These are phyloP conservation scores for Oscheius sp. DNA, from an alignment of 2,888 invertebrate genomes.

Conservation along the genomic window DNA sequence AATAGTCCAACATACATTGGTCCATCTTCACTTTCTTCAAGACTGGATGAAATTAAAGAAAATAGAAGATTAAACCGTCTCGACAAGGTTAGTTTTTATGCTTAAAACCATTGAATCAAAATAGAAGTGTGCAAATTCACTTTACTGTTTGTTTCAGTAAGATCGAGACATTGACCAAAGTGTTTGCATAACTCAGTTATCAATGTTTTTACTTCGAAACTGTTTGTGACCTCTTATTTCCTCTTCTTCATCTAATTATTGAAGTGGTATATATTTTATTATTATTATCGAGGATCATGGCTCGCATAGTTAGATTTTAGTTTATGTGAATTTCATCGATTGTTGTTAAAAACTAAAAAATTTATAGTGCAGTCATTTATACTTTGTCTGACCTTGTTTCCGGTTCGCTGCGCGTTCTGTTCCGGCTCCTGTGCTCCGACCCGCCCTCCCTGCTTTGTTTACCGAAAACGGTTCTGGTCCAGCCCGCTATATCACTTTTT, in stretches of 20 bases:
- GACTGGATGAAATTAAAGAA: constrained; percentile 51
- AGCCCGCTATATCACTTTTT: constrained; percentile 10
- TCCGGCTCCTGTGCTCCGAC: constrained; percentile 13
- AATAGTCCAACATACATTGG: constrained; percentile 41
- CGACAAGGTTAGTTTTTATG: constrained; percentile 40
- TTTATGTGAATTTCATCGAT: too few relatives aligned
- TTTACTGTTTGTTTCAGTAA: too few relatives aligned
- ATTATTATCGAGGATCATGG: too few relatives aligned
- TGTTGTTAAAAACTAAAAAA: too few relatives aligned
- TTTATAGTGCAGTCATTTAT: too few relatives aligned
- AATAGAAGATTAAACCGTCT: constrained; percentile 44
- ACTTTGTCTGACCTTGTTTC: constrained; percentile 14
- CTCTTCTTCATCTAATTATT: background rate
- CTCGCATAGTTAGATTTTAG: too few relatives aligned
- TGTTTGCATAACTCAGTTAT: too few relatives aligned
- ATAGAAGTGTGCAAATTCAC: too few relatives aligned
- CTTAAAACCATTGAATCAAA: too few relatives aligned
- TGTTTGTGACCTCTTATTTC: background rate
- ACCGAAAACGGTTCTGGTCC: constrained; percentile 26
- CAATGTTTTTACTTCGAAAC: too few relatives aligned
- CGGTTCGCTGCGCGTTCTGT: constrained; percentile 18
- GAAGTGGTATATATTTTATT: too few relatives aligned
- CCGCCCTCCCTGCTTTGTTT: constrained; percentile 26
- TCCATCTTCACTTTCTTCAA: constrained; percentile 39
- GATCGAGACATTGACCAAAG: too few relatives aligned